phyloP scores from a whole-genome alignment of 2,113 vertebrate species.

The Zosterops pallidus region DNA sequence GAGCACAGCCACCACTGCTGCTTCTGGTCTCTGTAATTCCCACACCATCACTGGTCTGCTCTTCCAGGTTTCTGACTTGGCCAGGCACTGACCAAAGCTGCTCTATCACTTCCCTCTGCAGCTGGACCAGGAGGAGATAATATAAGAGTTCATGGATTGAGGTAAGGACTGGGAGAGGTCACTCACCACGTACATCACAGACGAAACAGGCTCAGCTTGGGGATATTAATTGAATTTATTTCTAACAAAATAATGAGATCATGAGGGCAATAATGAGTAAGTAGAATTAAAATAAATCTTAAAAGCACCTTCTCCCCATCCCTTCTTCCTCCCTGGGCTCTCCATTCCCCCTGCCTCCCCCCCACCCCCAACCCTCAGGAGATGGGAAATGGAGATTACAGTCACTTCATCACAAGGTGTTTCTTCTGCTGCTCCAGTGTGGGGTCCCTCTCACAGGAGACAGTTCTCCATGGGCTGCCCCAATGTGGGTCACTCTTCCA shows the following conservation, averaged over 20 bases:
- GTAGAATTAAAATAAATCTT: not conserved
- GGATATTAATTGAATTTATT: not conserved
- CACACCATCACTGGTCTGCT: too few species aligned
- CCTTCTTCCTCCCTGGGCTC: not conserved
- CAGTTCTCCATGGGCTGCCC: not conserved
- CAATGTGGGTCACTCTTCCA: not conserved
- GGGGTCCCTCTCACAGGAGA: not conserved
- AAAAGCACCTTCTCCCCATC: not conserved
- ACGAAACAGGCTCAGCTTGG: not conserved
- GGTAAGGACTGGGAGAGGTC: not conserved
- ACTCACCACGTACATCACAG: rapidly evolving
- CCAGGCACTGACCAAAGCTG: not conserved
- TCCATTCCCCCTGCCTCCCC: not conserved
- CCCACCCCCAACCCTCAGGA: rapidly evolving
- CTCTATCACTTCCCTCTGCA: not conserved
- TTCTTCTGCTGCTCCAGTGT: not conserved
- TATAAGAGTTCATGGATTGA: not conserved
- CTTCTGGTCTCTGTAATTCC: not conserved
- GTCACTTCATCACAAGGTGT: not conserved
- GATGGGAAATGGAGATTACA: not conserved
- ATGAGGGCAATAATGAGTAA: not conserved
- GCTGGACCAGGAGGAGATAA: not conserved
- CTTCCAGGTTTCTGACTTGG: not conserved
- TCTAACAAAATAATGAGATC: not conserved
- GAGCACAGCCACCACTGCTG: not conserved